These are phyloP conservation scores for Dinocampus coccinellae DNA, from an alignment of 2,888 invertebrate genomes.

Conservation along the genomic window DNA sequence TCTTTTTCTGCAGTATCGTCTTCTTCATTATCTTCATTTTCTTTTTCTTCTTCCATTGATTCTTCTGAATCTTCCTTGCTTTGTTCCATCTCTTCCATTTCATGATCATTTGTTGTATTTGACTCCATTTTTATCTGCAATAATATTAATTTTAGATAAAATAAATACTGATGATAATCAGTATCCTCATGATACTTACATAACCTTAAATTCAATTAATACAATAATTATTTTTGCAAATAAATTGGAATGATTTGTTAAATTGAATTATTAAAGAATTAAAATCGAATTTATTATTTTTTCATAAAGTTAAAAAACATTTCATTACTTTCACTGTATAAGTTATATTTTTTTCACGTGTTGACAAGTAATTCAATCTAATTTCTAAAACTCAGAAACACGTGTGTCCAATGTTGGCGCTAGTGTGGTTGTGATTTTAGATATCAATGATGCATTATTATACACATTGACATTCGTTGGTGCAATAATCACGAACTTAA, in stretches of 20 bases:
- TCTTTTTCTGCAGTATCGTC: slow-evolving; percentile 67
- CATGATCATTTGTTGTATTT: slow-evolving; percentile 64
- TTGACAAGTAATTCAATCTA: not conserved
- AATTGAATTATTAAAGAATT: too few species aligned
- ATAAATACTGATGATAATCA: not conserved
- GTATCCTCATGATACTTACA: not conserved
- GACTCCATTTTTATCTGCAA: slow-evolving; percentile 58
- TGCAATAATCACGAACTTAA: too few species aligned
- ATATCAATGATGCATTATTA: too few species aligned
- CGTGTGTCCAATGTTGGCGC: not conserved
- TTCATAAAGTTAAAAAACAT: not conserved
- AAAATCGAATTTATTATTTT: not conserved
- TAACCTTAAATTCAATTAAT: slow-evolving; percentile 10
- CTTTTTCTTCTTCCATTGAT: slow-evolving; percentile 48
- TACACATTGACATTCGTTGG: too few species aligned
- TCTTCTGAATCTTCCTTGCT: slow-evolving; percentile 55
- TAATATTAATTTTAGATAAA: slow-evolving; percentile 7
- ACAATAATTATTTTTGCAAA: not conserved
- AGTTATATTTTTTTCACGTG: not conserved
- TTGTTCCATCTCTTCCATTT: slow-evolving; percentile 68
- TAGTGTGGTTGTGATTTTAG: not conserved
- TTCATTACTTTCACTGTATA: not conserved
- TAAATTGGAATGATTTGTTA: too few species aligned
- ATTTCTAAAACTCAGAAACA: not conserved
- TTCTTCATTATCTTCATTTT: slow-evolving; percentile 59